Evolutionary conservation across 2,888 invertebrate species (phyloP).

Genomic region (Alitta virens): DNA sequence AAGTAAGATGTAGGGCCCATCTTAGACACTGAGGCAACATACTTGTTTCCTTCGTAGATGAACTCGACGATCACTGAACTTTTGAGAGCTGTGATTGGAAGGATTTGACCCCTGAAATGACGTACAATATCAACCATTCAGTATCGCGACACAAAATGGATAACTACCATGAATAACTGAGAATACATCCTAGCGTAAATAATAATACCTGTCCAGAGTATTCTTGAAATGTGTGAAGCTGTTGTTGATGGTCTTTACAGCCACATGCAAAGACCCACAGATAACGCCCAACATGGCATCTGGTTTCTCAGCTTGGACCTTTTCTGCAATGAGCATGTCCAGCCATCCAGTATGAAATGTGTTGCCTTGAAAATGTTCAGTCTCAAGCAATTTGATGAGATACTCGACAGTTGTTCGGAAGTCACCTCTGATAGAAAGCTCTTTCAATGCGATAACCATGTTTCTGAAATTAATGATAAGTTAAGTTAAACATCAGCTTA

Average conservation of each 20-base stretch:
- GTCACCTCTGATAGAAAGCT: constrained; percentile 94
- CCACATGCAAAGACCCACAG: constrained; percentile 90
- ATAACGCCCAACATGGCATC: constrained; percentile 87
- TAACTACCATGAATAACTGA: no score
- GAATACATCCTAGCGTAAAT: no score
- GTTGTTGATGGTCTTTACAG: constrained; percentile 79
- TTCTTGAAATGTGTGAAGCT: constrained; percentile 88
- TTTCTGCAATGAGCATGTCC: constrained; percentile 89
- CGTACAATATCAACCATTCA: neutral
- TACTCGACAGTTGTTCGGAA: constrained; percentile 98
- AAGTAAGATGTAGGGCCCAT: constrained; percentile 90
- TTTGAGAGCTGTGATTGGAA: constrained; percentile 85
- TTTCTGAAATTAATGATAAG: constrained; percentile 64
- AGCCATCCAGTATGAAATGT: constrained; percentile 96
- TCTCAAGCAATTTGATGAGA: constrained; percentile 91
- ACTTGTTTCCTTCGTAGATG: constrained; percentile 84
- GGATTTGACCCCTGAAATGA: constrained; percentile 77
- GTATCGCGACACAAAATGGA: no score
- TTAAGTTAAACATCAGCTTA: no score
- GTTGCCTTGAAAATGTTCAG: constrained; percentile 81
- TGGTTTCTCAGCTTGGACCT: constrained; percentile 87
- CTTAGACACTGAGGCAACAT: constrained; percentile 75
- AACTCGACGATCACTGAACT: constrained; percentile 86
- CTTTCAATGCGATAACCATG: constrained; percentile 93
- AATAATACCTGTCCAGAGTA: constrained; percentile 74